Evolutionary conservation across 2,113 vertebrate genomes (phyloP), one percentile per base, ranked within the genome.

Genomic region (Tricholaema leucomelas): DNA sequence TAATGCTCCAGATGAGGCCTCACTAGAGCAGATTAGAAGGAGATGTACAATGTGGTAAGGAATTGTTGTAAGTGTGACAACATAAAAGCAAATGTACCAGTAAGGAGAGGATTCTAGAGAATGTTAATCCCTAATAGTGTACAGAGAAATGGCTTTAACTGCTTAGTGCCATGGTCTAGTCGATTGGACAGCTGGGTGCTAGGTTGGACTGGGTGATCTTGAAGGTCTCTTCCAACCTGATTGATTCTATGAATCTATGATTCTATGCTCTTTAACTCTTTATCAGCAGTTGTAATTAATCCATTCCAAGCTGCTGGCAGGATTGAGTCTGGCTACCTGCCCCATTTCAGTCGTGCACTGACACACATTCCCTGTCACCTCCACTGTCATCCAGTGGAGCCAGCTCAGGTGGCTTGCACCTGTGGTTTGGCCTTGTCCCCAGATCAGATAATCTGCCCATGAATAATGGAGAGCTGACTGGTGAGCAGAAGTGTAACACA

Each of bases 381-480:
- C 31, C n/a, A 6, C 6, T 18, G 66, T 64, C 80, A 63, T 36
- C 59, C 58, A 11, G 46, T 10, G 11, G 46, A 81, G 58, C 58
- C 63, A 73, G 74, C 78, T 88, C 71, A 23, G 46, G 16, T 72
- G 67, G n/a, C 67, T 79, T 1, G 0, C 75, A 55, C 56, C 76
- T 81, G 70, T 1, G 1, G 36, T 46, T 3, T 3, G 5, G 79
- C 58, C 70, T 60, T 0, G 0, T 61, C 63, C 67, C 66, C 89
- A 56, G 67, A 76, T 91, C 84, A 69, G 81, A 87, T 86, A 75
- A 88, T 89, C 66, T 2, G 2, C n/a, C 73, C 59, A 50, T 92
- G 84, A 91, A 85, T 92, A 91, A 92, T 76, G 81, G 81, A 93
- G 71, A 89, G 61, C 77, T 93, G 88, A n/a, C 50, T 3, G 3